A percentile compares a stretch with the other conserved stretches of the same genome.
Conservation (phyloP, 2,888 invertebrate genomes). For the Amiota communis region DNA sequence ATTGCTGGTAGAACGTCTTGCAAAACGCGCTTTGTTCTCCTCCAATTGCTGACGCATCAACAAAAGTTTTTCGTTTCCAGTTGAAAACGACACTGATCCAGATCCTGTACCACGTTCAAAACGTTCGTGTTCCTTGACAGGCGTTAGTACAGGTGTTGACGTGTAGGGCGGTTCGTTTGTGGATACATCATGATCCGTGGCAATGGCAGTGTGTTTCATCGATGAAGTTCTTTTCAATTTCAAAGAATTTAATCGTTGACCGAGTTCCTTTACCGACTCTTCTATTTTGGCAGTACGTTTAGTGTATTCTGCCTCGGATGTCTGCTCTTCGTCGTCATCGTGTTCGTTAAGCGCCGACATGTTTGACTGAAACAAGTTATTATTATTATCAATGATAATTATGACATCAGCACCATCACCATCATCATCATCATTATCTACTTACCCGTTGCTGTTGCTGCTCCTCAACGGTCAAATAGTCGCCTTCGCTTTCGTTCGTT, state of each 20-base stretch:
- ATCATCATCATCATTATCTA: not conserved
- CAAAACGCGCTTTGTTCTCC: constrained; percentile 75
- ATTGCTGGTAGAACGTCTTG: constrained; percentile 75
- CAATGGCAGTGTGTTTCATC: not conserved
- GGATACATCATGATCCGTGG: not conserved
- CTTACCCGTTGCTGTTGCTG: constrained; percentile 8
- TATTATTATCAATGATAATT: not conserved
- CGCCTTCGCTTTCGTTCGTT: constrained; percentile 19
- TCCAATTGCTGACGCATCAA: constrained; percentile 75
- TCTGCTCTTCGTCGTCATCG: not conserved
- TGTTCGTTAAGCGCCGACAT: not conserved
- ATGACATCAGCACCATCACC: not conserved
- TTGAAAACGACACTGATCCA: constrained; percentile 3
- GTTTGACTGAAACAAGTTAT: not conserved
- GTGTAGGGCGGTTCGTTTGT: constrained; percentile 19
- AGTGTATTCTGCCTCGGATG: not conserved
- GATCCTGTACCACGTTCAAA: not conserved
- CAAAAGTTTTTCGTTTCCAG: constrained; percentile 75
- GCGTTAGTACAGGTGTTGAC: constrained; percentile 25
- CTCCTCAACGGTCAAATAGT: not conserved
- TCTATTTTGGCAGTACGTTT: constrained; percentile 9
- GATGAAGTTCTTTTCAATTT: not conserved
- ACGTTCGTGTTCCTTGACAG: constrained; percentile 16
- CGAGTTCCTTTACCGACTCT: constrained; percentile 8
- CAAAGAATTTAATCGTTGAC: constrained; percentile 12